Percentiles rank a stretch among this genome's conserved stretches.
Evolutionary conservation across 2,113 vertebrate genomes (phyloP).

Genomic region (Mus spicilegus): DNA sequence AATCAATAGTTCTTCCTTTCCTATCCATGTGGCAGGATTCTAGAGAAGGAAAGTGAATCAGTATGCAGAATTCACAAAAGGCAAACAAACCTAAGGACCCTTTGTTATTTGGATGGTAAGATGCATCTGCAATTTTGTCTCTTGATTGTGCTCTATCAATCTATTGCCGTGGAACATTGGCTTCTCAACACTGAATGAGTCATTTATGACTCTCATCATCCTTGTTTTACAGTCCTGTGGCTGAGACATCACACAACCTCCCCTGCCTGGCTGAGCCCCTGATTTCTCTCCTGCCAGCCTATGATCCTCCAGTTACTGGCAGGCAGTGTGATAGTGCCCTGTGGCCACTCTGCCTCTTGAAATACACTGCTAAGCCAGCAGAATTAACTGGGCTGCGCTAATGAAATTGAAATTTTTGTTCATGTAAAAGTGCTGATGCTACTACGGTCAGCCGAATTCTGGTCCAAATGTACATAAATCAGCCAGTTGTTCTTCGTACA

Average conservation of each 20-base stretch:
- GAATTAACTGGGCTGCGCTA: conserved; percentile 52
- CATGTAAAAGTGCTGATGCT: conserved; percentile 72
- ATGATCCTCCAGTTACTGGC: background rate
- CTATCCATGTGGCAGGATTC: background rate
- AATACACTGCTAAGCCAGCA: conserved; percentile 60
- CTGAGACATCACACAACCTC: background rate
- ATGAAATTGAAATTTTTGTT: conserved; percentile 68
- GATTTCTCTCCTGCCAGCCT: background rate
- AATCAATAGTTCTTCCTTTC: background rate
- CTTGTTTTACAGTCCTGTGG: background rate
- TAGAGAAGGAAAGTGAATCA: background rate
- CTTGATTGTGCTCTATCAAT: background rate
- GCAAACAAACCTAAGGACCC: background rate
- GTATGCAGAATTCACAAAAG: background rate
- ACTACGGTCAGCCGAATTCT: conserved; percentile 55
- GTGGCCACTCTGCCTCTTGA: conserved; percentile 38
- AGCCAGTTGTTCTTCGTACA: background rate
- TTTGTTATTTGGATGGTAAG: conserved; percentile 1
- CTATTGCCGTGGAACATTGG: background rate
- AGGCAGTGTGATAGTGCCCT: background rate
- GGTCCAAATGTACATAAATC: conserved; percentile 69
- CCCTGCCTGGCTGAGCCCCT: background rate
- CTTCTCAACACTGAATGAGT: conserved; percentile 14
- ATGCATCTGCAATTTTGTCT: background rate
- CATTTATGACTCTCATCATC: background rate